Base-by-base conservation (phyloP, 2,888 invertebrate species). In the Hypolimnas misippus region DNA sequence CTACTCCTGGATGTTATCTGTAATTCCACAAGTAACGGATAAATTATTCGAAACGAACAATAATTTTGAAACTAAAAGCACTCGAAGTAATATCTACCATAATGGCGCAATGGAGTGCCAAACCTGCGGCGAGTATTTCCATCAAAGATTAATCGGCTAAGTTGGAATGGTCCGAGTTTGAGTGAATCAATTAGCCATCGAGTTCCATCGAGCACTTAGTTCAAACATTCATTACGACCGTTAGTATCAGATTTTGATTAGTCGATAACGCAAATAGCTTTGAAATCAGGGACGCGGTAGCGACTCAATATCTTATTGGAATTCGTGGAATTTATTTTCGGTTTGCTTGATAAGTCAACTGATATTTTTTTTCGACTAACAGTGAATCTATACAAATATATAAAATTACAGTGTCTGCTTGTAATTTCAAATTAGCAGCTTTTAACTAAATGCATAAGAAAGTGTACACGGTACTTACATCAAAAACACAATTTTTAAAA, bases 131-230 rank as follows among this genome's bases (percentile, higher is more conserved):
- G 29, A 59, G 35, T 65, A 54, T 54, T 61, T 57, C 57, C 57
- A 56, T 59, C 52, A 56, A 50, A 53, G 55, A 59, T 62, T 56
- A 62, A 65, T 62, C 59, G 65, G n/a, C 25, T 54, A 58, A 62
- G 56, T 65, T 53, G 49, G 29, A 62, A 25, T 42, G 53, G 50
- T 50, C 57, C 21, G 44, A 54, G 59, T 58, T n/a, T 35, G 52
- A 55, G 58, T 49, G 49, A 53, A 61, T 53, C 58, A 40, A 52
- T 65, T 56, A 65, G 33, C 21, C 35, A 14, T 29, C 25, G 49
- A 49, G 8, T 42, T 55, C 40, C 25, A 54, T 54, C 54, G 54
- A 46, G 54, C 54, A 29, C 29, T 55, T 42, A 55, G 42, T 42
- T 40, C 54, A 42, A 49, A 49, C 49, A 40, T 55, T 53, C 53